Evolutionary conservation across 2,888 invertebrate species (phyloP).

Genomic region (Coleophora deauratella): DNA sequence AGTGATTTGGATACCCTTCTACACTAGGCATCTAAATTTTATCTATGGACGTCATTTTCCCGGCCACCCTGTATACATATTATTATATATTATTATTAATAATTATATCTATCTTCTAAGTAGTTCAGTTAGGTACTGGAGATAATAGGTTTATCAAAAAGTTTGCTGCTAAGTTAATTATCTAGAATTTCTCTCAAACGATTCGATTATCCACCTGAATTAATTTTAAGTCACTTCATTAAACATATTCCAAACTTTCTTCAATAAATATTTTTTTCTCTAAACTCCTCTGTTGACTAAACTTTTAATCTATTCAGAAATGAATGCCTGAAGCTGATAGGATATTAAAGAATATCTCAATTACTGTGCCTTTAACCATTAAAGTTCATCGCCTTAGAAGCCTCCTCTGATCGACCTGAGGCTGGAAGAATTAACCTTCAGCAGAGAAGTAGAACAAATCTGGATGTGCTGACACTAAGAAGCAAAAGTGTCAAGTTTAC

Average conservation of each 20-base stretch:
- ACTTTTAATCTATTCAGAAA: background rate
- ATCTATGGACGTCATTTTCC: no score
- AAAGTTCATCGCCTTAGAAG: slow-evolving; percentile 38
- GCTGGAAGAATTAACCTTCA: slow-evolving; percentile 24
- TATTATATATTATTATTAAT: slow-evolving; percentile 22
- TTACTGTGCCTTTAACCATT: slow-evolving; percentile 29
- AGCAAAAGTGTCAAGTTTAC: no score
- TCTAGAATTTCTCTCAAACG: no score
- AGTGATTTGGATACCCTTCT: no score
- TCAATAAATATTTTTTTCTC: background rate
- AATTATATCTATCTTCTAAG: slow-evolving; percentile 20
- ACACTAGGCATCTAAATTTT: no score
- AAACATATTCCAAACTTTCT: background rate
- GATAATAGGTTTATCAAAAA: background rate
- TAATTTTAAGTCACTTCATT: background rate
- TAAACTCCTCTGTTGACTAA: background rate
- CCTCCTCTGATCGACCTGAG: slow-evolving; percentile 33
- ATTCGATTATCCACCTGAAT: background rate
- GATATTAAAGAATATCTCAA: slow-evolving; percentile 34
- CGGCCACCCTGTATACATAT: no score
- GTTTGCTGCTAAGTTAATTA: background rate
- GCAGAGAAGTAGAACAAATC: slow-evolving; percentile 6
- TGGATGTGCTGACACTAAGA: background rate
- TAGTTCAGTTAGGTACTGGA: slow-evolving; percentile 6
- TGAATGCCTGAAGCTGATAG: slow-evolving; percentile 28